phyloP scores from a whole-genome alignment of 2,113 vertebrate species.

The Paramormyrops kingsleyae region DNA sequence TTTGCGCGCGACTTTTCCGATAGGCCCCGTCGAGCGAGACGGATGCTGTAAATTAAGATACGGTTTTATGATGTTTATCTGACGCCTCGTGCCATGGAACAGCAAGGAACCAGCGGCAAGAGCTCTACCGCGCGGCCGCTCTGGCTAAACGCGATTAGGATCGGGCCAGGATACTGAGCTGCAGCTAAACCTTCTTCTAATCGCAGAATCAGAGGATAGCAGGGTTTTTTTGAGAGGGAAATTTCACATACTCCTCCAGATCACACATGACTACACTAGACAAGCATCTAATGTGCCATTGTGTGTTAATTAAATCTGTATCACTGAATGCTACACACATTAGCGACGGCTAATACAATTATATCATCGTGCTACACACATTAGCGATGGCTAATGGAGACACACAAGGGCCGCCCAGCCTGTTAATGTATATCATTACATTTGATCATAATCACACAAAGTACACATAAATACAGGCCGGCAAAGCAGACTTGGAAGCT shows the following conservation, averaged over 20 bases:
- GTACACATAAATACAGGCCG: background rate
- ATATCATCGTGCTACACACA: background rate
- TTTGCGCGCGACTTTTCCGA: background rate
- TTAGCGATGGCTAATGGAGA: background rate
- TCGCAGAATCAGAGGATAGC: background rate
- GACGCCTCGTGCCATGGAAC: background rate
- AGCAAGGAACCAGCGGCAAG: background rate
- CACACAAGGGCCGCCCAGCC: background rate
- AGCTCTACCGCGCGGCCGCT: background rate
- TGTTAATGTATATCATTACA: background rate
- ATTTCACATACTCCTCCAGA: background rate
- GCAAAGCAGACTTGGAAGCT: background rate
- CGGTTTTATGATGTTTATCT: constrained; percentile 21
- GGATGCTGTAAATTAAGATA: constrained; percentile 19
- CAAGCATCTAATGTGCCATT: constrained; percentile 9
- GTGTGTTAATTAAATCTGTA: constrained; percentile 2
- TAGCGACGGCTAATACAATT: background rate
- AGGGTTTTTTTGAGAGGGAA: background rate
- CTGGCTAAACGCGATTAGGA: background rate
- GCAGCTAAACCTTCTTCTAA: background rate
- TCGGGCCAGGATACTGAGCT: background rate
- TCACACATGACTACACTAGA: background rate
- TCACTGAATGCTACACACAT: background rate
- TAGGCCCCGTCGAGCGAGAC: constrained; percentile 3
- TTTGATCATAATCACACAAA: background rate